Evolutionary conservation across 2,113 vertebrate species (phyloP).

Genomic region (Nothoprocta perdicaria): DNA sequence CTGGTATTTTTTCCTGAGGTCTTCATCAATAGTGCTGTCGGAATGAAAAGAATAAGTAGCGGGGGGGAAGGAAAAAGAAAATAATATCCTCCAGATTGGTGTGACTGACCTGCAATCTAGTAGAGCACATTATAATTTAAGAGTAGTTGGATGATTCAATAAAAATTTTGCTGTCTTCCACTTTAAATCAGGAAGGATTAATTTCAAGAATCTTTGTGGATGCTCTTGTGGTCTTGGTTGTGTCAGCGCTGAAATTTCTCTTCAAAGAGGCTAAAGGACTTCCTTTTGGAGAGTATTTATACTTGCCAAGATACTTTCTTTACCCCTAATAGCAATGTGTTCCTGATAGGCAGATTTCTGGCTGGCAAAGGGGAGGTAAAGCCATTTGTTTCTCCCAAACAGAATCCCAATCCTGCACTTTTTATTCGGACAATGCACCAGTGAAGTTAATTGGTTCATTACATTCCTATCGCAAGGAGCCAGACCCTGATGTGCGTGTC

Average conservation of each 20-base stretch:
- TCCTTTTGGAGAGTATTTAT: slow-evolving; percentile 6
- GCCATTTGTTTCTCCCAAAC: background rate
- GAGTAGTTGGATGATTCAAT: slow-evolving; percentile 67
- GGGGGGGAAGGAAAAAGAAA: background rate
- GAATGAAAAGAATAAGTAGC: slow-evolving; percentile 64
- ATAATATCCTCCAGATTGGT: slow-evolving; percentile 57
- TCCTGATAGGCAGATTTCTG: slow-evolving; percentile 16
- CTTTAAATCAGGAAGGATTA: slow-evolving; percentile 72
- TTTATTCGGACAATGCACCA: background rate
- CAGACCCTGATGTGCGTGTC: background rate
- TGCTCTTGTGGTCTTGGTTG: slow-evolving; percentile 15
- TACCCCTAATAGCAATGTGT: background rate
- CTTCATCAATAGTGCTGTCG: slow-evolving; percentile 76
- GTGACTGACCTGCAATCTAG: slow-evolving; percentile 71
- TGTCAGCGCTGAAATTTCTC: slow-evolving; percentile 40
- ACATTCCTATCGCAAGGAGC: background rate
- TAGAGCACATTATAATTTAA: slow-evolving; percentile 69
- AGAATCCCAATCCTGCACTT: background rate
- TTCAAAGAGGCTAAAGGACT: background rate
- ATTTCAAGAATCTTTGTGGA: slow-evolving; percentile 64
- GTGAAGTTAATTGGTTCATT: background rate
- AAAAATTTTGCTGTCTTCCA: slow-evolving; percentile 63
- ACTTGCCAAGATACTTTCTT: background rate
- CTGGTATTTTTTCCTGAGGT: slow-evolving; percentile 74
- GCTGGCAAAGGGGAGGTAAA: background rate